Percentiles rank a stretch among this genome's conserved stretches.
phyloP scores from a whole-genome alignment of 2,113 vertebrate genomes.

The Nothobranchius furzeri region DNA sequence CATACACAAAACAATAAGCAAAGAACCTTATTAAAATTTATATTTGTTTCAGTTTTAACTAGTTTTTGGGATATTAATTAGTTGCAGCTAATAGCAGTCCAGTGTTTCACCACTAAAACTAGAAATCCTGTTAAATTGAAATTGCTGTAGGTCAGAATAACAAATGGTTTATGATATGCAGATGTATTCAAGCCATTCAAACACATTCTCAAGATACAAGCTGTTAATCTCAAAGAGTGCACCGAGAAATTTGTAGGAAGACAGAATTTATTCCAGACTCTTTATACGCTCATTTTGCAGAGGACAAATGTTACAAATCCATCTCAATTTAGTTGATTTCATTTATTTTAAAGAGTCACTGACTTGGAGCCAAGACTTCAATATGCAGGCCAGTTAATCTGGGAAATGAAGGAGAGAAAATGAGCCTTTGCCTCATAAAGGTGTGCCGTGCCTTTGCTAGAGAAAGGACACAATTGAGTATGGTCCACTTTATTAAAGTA shows the following conservation, averaged over 20 bases:
- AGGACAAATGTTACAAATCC: constrained; percentile 55
- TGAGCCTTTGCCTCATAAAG: constrained; percentile 56
- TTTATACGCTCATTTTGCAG: constrained; percentile 59
- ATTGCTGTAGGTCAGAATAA: not conserved
- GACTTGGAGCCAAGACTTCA: constrained; percentile 58
- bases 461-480: constrained; percentile 50
- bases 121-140: not conserved
- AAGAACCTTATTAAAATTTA: no score
- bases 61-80: not conserved
- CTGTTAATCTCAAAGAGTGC: constrained; percentile 62
- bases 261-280: constrained; percentile 42
- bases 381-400: constrained; percentile 58
- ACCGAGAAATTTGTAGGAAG: constrained; percentile 42
- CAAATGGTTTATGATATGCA: not conserved
- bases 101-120: not conserved
- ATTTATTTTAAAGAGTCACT: constrained; percentile 63
- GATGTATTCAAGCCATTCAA: constrained; percentile 9
- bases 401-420: constrained; percentile 52
- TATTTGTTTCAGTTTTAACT: no score
- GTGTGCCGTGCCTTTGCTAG: constrained; percentile 44
- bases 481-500: constrained; percentile 36
- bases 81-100: not conserved
- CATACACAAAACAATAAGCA: no score
- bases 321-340: constrained; percentile 61
- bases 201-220: constrained; percentile 9